Evolutionary conservation across 2,113 vertebrate species (phyloP).

Genomic region (Carassius auratus): DNA sequence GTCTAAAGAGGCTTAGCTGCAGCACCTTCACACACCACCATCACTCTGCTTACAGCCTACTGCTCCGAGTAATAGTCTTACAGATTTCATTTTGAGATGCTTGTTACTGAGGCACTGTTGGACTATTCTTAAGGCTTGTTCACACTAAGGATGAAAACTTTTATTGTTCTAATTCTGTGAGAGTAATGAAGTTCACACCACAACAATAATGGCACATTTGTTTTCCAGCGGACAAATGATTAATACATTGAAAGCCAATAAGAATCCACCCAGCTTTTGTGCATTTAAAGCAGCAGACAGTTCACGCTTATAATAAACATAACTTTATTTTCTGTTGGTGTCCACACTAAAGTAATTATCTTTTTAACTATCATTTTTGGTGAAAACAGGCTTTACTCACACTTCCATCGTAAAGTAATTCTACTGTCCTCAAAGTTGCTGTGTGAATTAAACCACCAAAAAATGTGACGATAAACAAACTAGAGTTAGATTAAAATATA

Average conservation of each 20-base stretch:
- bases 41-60: not conserved
- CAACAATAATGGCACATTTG: not conserved
- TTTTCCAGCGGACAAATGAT: not conserved
- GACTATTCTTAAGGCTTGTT: not conserved
- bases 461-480: not conserved
- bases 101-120: not conserved
- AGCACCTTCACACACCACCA: not conserved
- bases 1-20: not conserved
- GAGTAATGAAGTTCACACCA: not conserved
- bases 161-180: not conserved
- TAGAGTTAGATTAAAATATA: not conserved
- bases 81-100: not conserved
- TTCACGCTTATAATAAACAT: not conserved
- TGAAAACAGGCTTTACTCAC: not conserved
- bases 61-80: not conserved
- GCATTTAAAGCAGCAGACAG: not conserved
- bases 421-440: not conserved
- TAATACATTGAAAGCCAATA: not conserved
- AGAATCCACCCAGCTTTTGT: not conserved
- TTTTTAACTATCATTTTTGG: not conserved
- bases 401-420: not conserved
- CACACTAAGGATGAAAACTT: not conserved
- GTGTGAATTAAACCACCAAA: not conserved
- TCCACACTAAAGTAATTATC: not conserved
- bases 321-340: not conserved